Base-by-base conservation (phyloP, 2,888 invertebrate genomes). In the Vesta saturnalis region DNA sequence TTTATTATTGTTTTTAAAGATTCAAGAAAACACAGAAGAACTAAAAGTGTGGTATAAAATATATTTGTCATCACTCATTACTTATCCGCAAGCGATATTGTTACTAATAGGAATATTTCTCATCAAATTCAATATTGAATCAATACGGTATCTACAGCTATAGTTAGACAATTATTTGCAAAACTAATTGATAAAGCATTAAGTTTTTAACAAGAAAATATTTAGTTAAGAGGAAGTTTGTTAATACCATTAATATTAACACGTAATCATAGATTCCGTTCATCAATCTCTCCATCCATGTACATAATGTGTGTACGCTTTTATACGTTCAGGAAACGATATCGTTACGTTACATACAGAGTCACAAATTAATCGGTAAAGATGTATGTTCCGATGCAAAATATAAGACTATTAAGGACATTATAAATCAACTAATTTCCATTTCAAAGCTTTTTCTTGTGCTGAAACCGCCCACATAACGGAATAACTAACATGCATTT, bases 171-270 rank as follows among this genome's bases (percentile, higher is more conserved):
- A 62, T 18, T 67, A 67, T 67, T 67, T 67, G 62, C 67, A 62
- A 62, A 67, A 62, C 67, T 67, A 67, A 67, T 67, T 67, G 67
- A 67, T 62, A 61, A 39, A 62, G 67, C 67, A 67, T 67, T 67
- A 67, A 58, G 52, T 23, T 62, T 22, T 67, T 57, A 62, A 30
- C 30, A 39, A 62, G 52, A 52, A 62, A 61, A 60, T 12, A 30
- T 43, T 65, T 46, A 54, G 55, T 21, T 52, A 39, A 55, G n/a
- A 63, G 63, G 63, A 63, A 56, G 63, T 63, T 18, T 46, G n/a
- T 12, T 56, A 16, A 56, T 57, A 12, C 21, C 22, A 46, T 46
- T 47, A 43, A 54, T 62, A 62, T n/a, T n/a, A n/a, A n/a, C n/a
- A n/a, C n/a, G n/a, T n/a, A n/a, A n/a, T n/a, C n/a, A 62, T 52